These are phyloP conservation scores for Ceyx cyanopectus DNA, from an alignment of 2,113 vertebrate genomes.

Conservation along the genomic window DNA sequence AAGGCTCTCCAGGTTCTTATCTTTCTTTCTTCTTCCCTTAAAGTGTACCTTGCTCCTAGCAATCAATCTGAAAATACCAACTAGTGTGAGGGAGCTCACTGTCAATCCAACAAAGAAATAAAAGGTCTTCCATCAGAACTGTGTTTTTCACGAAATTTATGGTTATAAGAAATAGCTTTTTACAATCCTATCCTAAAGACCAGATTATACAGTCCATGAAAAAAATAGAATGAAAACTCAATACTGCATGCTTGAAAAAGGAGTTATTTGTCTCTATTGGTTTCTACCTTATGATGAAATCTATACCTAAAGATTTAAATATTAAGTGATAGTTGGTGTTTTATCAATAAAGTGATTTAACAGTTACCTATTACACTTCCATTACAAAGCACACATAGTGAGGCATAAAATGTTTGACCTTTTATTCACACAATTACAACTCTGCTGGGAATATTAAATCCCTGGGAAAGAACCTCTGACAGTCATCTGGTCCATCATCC, in stretches of 20 bases:
- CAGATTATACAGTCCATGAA: background rate
- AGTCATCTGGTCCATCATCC: background rate
- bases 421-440: background rate
- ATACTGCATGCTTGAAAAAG: background rate
- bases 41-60: background rate
- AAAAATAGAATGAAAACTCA: background rate
- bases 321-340: background rate
- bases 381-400: background rate
- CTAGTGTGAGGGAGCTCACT: background rate
- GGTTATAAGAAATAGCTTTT: background rate
- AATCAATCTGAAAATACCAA: background rate
- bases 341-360: slow-evolving; percentile 7
- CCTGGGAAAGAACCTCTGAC: slow-evolving; percentile 15
- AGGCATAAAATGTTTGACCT: slow-evolving; percentile 14
- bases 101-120: background rate
- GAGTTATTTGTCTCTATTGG: background rate
- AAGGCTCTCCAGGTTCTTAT: background rate
- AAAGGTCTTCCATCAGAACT: background rate
- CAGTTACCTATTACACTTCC: background rate
- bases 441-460: background rate
- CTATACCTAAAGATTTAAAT: slow-evolving; percentile 4
- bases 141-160: background rate
- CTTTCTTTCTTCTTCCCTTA: background rate
- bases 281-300: background rate
- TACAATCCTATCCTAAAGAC: background rate